These are phyloP conservation scores for Malacoctenus gilli DNA, from an alignment of 2,797 vertebrate genomes.

Conservation along the genomic window DNA sequence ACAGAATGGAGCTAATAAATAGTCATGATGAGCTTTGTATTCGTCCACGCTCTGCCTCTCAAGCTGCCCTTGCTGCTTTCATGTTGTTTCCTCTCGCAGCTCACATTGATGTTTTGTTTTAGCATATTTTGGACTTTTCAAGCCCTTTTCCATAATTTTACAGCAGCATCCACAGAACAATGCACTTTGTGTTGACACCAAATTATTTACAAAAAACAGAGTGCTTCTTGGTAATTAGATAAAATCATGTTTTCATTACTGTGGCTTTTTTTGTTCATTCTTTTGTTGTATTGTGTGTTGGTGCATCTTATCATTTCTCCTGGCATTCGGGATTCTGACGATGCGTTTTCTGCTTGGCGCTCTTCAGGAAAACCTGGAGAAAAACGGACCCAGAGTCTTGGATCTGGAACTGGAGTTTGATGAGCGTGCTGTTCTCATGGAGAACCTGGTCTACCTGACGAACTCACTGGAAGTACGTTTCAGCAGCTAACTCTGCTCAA, in stretches of 20 bases:
- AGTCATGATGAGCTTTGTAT: conserved; percentile 46
- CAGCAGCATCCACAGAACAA: conserved; percentile 23
- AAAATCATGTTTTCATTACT: background rate
- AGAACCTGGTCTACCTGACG: conserved; percentile 95
- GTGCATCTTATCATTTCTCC: background rate
- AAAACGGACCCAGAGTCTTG: conserved; percentile 89
- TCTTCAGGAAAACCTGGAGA: conserved; percentile 92
- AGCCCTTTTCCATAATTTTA: conserved; percentile 15
- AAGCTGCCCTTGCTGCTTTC: conserved; percentile 34
- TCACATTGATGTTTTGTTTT: conserved; percentile 38
- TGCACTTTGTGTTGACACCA: background rate
- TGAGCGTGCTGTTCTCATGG: conserved; percentile 90
- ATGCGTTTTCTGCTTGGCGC: conserved; percentile 21
- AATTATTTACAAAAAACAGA: conserved; percentile 2
- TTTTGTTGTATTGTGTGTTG: background rate
- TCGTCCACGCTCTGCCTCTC: conserved; percentile 20
- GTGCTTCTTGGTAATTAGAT: conserved; percentile 1
- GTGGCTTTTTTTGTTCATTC: background rate
- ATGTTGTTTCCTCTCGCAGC: conserved; percentile 32
- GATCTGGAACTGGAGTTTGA: conserved; percentile 96
- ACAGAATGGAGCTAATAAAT: conserved; percentile 48
- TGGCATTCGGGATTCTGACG: background rate
- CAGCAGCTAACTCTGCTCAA: background rate
- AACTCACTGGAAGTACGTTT: conserved; percentile 91
- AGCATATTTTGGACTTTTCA: conserved; percentile 9